Conservation (phyloP, 2,888 invertebrate species). For the Xestobium rufovillosum region DNA sequence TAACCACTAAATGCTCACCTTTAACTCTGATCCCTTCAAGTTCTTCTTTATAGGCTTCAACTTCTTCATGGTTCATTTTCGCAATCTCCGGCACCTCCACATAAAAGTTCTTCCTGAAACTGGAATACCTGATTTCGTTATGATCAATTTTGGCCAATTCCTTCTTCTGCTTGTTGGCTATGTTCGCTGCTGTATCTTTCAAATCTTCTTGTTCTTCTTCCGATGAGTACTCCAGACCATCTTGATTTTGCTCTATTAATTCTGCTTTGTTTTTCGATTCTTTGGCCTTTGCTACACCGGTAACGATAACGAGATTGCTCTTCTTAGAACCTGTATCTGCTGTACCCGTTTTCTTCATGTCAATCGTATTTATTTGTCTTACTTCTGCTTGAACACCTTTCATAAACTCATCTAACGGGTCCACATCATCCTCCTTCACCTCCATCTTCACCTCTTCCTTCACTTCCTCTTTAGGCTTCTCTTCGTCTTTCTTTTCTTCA, state of each 20-base stretch:
- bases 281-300: slow-evolving; percentile 77
- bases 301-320: slow-evolving; percentile 69
- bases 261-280: slow-evolving; percentile 84
- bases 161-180: slow-evolving; percentile 85
- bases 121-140: slow-evolving; percentile 73
- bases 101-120: slow-evolving; percentile 94
- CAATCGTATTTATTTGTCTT: slow-evolving; percentile 68
- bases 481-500: slow-evolving; percentile 28
- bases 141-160: slow-evolving; percentile 93
- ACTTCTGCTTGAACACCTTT: slow-evolving; percentile 76
- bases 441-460: slow-evolving; percentile 41
- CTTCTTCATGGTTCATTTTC: slow-evolving; percentile 81
- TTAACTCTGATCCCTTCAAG: slow-evolving; percentile 93
- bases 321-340: slow-evolving; percentile 40
- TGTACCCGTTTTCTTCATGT: slow-evolving; percentile 48
- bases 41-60: slow-evolving; percentile 77
- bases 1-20: no score
- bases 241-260: slow-evolving; percentile 97
- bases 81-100: slow-evolving; percentile 95
- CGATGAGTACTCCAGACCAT: slow-evolving; percentile 94
- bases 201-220: slow-evolving; percentile 95
- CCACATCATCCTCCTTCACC: slow-evolving; percentile 70
- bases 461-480: slow-evolving; percentile 35
- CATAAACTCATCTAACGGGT: slow-evolving; percentile 98
- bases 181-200: slow-evolving; percentile 80